Evolutionary conservation across 2,113 vertebrate species (phyloP), one percentile per base, ranked within the genome.

Genomic region (Salminus brasiliensis): DNA sequence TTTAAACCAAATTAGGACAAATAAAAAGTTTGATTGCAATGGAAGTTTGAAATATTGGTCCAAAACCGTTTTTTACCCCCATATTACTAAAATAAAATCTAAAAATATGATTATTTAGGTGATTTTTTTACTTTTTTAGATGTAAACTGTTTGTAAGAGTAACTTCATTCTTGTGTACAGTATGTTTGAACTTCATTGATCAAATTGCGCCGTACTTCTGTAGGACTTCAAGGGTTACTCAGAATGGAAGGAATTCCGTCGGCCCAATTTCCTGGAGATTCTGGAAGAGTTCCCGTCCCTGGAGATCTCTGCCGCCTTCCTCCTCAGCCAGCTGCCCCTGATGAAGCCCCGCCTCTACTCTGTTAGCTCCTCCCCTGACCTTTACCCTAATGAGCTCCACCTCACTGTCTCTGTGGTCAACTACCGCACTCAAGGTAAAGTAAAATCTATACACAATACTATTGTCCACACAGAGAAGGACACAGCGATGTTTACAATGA

Each of bases 321-420:
- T 96, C n/a, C 87, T 95, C 23, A 91, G 93, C 0, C 95, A 95
- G 90, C 89, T 96, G 49, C 94, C 95, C 0, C 0, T 89, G 1
- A 90, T 96, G 82, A 96, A 95, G 45, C 93, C 95, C 68, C 89
- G 95, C 25, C 95, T 94, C 85, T 96, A 96, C 66, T 96, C 95
- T 30, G 87, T 96, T 82, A 96, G 95, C 69, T 96, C 95, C 63
- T 95, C 92, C 39, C 86, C 73, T 49, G 93, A 94, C 68, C 47
- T 87, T 86, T 86, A 85, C 1, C 92, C 94, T 43, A 47, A 74
- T 0, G 93, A 96, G 86, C 67, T 96, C 52, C 95, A 96, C 36
- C 91, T 96, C 74, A 96, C 95, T 0, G 90, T 96, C 52, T 92
- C 94, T 0, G 90, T 96, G 74, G 89, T 95, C 49, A 91, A 83